phyloP scores from a whole-genome alignment of 2,888 invertebrate genomes.

The Campoplex nolae region DNA sequence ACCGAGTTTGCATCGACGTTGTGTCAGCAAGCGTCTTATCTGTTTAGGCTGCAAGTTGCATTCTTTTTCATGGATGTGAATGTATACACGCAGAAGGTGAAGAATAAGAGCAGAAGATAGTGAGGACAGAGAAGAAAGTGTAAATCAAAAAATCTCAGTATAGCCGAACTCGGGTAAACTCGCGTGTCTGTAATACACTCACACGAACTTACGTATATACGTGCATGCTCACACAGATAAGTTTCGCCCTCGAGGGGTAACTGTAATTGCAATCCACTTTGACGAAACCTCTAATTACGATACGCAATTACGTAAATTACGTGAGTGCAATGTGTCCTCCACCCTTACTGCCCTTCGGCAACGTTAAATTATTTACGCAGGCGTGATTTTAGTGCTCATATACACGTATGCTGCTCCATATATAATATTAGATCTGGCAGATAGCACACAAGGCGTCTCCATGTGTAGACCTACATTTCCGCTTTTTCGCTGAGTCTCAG shows the following conservation, averaged over 20 bases:
- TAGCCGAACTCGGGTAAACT: conserved; percentile 23
- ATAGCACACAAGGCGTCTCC: conserved; percentile 8
- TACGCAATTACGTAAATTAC: conserved; percentile 72
- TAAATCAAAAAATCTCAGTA: conserved; percentile 27
- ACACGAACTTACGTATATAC: background rate
- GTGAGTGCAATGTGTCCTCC: conserved; percentile 46
- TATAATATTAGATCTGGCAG: conserved; percentile 19
- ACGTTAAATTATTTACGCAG: conserved; percentile 62
- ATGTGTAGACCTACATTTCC: background rate
- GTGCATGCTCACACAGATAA: conserved; percentile 6
- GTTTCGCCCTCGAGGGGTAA: conserved; percentile 53
- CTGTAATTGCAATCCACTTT: conserved; percentile 70
- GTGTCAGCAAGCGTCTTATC: background rate
- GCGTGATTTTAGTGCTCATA: conserved; percentile 54
- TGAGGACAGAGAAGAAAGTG: background rate
- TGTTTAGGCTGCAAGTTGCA: background rate
- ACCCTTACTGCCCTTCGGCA: conserved; percentile 35
- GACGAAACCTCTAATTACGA: conserved; percentile 69
- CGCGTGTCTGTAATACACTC: background rate
- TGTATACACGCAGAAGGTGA: background rate
- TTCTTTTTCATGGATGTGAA: background rate
- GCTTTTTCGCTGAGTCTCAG: background rate
- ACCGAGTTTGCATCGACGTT: conserved; percentile 11
- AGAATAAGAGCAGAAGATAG: background rate
- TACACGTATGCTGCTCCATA: conserved; percentile 1